Evolutionary conservation across 2,888 invertebrate genomes (phyloP).

Genomic region (Cryptocheilus praepositus): DNA sequence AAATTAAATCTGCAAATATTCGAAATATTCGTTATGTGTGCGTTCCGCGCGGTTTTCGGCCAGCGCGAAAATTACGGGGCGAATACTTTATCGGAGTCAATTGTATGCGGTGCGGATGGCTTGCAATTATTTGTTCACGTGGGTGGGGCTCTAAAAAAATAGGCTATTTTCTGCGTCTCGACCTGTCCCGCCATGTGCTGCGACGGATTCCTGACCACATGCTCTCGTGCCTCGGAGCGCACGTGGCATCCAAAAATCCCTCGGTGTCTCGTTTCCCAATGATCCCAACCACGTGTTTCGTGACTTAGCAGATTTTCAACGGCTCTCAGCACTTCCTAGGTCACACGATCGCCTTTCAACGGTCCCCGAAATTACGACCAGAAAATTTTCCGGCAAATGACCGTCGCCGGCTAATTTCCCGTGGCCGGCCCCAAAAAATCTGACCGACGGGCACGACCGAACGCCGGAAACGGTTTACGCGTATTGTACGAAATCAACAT

Average conservation of each 20-base stretch:
- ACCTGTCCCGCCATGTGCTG: constrained; percentile 27
- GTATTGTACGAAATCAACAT: too few species aligned
- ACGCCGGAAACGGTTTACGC: too few species aligned
- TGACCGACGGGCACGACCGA: too few species aligned
- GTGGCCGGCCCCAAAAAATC: too few species aligned
- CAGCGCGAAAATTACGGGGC: too few species aligned
- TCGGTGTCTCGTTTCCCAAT: constrained; percentile 39
- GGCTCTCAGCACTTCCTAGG: constrained; percentile 64
- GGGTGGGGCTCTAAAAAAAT: constrained; percentile 7
- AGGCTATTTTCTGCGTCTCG: too few species aligned
- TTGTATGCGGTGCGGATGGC: too few species aligned
- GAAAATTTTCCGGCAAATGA: constrained; percentile 21
- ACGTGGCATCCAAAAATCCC: constrained; percentile 52
- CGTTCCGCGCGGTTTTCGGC: too few species aligned
- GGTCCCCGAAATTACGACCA: constrained; percentile 26
- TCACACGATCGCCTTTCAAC: constrained; percentile 30
- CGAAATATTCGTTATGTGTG: too few species aligned
- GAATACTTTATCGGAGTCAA: too few species aligned
- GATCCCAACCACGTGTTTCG: constrained; percentile 53
- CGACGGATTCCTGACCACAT: constrained; percentile 37
- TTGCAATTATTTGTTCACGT: constrained; percentile 11
- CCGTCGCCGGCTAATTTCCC: neutral
- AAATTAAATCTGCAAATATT: too few species aligned
- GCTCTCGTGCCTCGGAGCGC: constrained; percentile 37
- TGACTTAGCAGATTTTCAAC: constrained; percentile 51